These are phyloP conservation scores for Odontothrips loti DNA, from an alignment of 2,888 invertebrate genomes.

Conservation along the genomic window DNA sequence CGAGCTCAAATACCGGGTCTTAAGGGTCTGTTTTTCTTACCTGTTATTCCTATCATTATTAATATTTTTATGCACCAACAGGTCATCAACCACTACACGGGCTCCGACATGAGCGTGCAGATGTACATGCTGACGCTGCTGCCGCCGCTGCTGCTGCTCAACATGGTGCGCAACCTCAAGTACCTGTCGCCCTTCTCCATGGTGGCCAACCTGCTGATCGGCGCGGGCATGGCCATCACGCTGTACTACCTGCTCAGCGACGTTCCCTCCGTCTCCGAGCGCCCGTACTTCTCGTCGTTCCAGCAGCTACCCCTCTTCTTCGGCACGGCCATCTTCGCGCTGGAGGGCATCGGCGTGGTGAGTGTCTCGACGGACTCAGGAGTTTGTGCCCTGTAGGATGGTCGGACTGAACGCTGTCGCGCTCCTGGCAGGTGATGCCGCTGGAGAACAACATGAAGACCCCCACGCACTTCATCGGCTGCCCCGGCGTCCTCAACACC, in stretches of 20 bases:
- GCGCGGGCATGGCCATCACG: slow-evolving; percentile 80
- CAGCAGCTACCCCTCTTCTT: slow-evolving; percentile 74
- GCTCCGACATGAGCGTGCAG: slow-evolving; percentile 45
- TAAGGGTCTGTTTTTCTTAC: too few relatives aligned
- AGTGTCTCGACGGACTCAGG: too few relatives aligned
- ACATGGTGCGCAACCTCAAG: slow-evolving; percentile 77
- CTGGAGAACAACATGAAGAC: slow-evolving; percentile 95
- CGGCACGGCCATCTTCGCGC: slow-evolving; percentile 88
- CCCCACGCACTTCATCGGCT: slow-evolving; percentile 85
- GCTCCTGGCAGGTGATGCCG: slow-evolving; percentile 86
- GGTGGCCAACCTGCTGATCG: slow-evolving; percentile 85
- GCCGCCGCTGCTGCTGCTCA: slow-evolving; percentile 66
- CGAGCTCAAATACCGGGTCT: too few relatives aligned
- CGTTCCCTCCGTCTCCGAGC: slow-evolving; percentile 52
- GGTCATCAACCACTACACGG: slow-evolving; percentile 60
- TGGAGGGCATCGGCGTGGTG: slow-evolving; percentile 70
- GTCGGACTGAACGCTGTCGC: too few relatives aligned
- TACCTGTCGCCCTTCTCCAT: slow-evolving; percentile 89
- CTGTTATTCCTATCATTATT: too few relatives aligned
- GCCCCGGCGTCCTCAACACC: slow-evolving; percentile 83
- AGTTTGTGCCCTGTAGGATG: too few relatives aligned
- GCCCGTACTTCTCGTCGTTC: slow-evolving; percentile 54
- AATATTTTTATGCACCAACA: too few relatives aligned
- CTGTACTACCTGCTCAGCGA: slow-evolving; percentile 81
- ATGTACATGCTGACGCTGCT: slow-evolving; percentile 65